Base-by-base conservation (phyloP, 1,140 invertebrate genomes). In the Odontomachus brunneus region DNA sequence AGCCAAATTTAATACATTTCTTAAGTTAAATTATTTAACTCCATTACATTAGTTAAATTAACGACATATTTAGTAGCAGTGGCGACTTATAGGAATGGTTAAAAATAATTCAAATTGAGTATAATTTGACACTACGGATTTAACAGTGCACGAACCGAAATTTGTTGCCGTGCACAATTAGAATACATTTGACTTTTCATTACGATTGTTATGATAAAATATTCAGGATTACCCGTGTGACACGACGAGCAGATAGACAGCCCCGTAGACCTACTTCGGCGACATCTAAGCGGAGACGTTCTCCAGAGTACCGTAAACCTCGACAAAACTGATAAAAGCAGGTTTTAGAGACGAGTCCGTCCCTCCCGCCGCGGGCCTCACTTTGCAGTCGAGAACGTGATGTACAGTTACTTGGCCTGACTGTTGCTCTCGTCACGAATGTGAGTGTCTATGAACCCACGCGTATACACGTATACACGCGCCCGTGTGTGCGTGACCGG, bases 391-490 rank as follows among this genome's bases (percentile, higher is more conserved):
- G 62, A 73, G 57, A 75, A 55, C 66, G 26, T 69, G 60, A 55
- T 82, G 84, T 89, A 88, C 84, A 90, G 86, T 90, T 89, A 90
- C 83, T 87, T 89, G 82, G 82, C 83, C 84, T 83, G 86, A 80
- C 67, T 83, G 49, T 80, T 67, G 81, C 75, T 80, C 33, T 69
- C 51, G n/a, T 2, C n/a, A 2, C 51, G 49, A 57, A 44, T 57
- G 51, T 44, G 51, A 19, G 29, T 14, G 7, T 1, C 44, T 75
- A 84, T 55, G 51, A 66, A 80, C 51, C 51, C 26, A 63, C 17
- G 3, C 19, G 48, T 3, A 53, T 12, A 60, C 38, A 14, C 14
- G n/a, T 29, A 22, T 17, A 49, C 24, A 49, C 59, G 15, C 33
- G 33, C 4, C 2, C 19, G 5, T 19, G 11, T n/a, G 48, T 24